Conservation (phyloP, 2,113 vertebrate genomes). For the Phoenicopterus ruber region DNA sequence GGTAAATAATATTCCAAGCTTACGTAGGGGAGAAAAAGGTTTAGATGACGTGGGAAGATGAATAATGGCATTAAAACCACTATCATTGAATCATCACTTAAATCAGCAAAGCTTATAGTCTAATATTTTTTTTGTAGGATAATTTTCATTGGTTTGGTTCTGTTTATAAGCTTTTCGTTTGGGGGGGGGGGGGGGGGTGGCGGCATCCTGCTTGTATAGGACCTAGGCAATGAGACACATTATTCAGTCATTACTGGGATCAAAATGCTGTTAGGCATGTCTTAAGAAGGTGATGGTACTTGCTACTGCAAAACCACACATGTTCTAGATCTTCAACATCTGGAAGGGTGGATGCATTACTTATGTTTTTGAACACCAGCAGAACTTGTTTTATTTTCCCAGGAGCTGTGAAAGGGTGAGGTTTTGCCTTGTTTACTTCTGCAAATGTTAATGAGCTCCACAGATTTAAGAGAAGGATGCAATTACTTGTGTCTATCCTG, state of each 20-base stretch:
- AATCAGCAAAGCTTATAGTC: background rate
- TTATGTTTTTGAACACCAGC: background rate
- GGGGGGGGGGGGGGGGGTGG: too few species aligned
- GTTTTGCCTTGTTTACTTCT: conserved; percentile 28
- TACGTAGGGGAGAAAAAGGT: background rate
- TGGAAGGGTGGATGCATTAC: background rate
- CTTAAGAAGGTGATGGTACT: background rate
- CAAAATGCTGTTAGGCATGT: background rate
- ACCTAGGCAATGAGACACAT: background rate
- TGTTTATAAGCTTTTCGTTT: background rate
- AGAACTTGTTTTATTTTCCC: background rate
- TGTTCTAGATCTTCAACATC: background rate
- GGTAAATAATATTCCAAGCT: background rate
- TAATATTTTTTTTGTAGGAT: background rate
- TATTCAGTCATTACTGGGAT: background rate
- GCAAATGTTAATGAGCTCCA: background rate
- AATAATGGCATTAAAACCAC: background rate
- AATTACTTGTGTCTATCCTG: conserved; percentile 15
- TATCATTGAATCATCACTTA: background rate
- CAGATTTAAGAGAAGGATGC: conserved; percentile 12
- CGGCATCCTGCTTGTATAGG: background rate
- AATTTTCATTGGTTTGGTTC: background rate
- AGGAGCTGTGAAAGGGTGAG: background rate
- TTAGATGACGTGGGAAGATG: background rate
- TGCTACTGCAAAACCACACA: background rate